Evolutionary conservation across 2,888 invertebrate species (phyloP).

Genomic region (Hirtodrosophila alboralis): DNA sequence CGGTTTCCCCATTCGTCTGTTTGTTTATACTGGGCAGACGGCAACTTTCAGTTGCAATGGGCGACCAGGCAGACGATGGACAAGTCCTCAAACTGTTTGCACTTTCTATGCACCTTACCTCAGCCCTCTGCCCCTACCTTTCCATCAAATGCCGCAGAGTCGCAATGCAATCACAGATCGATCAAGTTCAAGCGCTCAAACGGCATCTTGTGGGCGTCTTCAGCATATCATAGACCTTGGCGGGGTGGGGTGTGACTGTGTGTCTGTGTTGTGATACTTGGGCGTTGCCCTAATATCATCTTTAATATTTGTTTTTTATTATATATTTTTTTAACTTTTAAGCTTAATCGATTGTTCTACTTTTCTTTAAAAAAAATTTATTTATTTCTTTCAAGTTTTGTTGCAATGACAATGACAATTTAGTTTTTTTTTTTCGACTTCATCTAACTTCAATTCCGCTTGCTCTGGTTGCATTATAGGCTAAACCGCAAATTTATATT

Average conservation of each 20-base stretch:
- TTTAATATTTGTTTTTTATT: slow-evolving; percentile 8
- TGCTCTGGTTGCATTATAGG: slow-evolving; percentile 47
- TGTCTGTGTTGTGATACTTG: too few species aligned
- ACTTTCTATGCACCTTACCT: slow-evolving; percentile 63
- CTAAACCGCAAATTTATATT: slow-evolving; percentile 9
- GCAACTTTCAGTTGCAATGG: slow-evolving; percentile 51
- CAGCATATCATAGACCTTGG: too few species aligned
- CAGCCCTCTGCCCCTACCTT: slow-evolving; percentile 13
- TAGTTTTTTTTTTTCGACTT: neutral
- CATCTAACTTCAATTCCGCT: slow-evolving; percentile 7
- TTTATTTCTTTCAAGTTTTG: slow-evolving; percentile 80
- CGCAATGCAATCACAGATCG: slow-evolving; percentile 12
- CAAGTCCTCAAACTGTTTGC: slow-evolving; percentile 74
- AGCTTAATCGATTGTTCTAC: slow-evolving; percentile 81
- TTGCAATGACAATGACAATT: slow-evolving; percentile 32
- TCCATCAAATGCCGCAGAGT: slow-evolving; percentile 1
- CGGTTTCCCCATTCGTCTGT: slow-evolving; percentile 66
- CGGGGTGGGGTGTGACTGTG: too few species aligned
- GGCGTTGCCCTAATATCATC: neutral
- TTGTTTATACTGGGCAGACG: slow-evolving; percentile 66
- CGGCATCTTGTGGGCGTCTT: too few species aligned
- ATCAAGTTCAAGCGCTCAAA: slow-evolving; percentile 24
- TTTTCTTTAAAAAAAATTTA: slow-evolving; percentile 82
- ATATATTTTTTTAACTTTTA: slow-evolving; percentile 2
- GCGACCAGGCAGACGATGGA: slow-evolving; percentile 39